These are phyloP conservation scores for Scatophagus argus DNA, from an alignment of 2,113 vertebrate genomes.

Conservation along the genomic window DNA sequence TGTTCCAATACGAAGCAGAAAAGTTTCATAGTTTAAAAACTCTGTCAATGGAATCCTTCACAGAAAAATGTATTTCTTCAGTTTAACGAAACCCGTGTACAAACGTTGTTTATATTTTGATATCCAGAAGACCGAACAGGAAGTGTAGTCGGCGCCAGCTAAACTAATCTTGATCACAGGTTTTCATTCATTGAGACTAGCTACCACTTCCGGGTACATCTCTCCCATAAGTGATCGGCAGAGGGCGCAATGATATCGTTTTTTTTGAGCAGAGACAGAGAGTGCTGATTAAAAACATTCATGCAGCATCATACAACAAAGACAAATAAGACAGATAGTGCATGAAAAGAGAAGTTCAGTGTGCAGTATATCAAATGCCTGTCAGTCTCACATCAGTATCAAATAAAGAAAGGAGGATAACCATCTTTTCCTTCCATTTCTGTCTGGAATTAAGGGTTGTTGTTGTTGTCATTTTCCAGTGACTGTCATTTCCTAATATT, in stretches of 20 bases:
- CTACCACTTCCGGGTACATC: conserved; percentile 11
- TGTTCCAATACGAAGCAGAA: no score
- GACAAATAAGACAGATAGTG: not conserved
- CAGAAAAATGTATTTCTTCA: no score
- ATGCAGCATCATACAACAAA: not conserved
- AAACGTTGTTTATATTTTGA: not conserved
- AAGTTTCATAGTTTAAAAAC: no score
- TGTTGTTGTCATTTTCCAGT: not conserved
- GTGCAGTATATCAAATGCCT: not conserved
- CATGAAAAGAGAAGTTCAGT: not conserved
- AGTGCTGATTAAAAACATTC: not conserved
- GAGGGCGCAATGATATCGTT: conserved; percentile 45
- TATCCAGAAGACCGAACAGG: not conserved
- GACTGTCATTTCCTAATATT: not conserved
- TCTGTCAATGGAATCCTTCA: no score
- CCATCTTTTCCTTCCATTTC: not conserved
- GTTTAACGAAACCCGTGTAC: no score
- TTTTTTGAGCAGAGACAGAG: not conserved
- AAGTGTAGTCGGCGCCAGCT: not conserved
- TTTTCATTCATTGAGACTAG: not conserved
- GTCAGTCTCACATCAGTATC: not conserved
- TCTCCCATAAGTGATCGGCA: not conserved
- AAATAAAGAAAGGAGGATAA: not conserved
- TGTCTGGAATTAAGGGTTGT: not conserved
- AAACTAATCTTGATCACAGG: no score